Conservation (phyloP, 2,888 invertebrate genomes). For the Zhuqinia jingwanae region DNA sequence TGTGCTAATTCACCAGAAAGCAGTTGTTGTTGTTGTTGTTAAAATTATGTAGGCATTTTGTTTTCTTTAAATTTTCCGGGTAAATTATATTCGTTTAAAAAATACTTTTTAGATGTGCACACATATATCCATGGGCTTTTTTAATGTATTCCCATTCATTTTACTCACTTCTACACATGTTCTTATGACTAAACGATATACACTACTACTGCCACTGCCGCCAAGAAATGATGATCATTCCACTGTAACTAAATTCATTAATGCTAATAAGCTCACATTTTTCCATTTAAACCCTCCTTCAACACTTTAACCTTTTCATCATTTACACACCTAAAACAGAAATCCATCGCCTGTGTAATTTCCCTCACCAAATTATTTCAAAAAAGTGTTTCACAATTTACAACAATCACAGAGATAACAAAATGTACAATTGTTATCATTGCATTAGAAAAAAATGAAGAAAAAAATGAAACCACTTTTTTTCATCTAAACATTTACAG, state of each 20-base stretch:
- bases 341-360: conserved; percentile 23
- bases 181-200: too few relatives aligned
- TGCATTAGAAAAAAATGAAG: too few relatives aligned
- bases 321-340: conserved; percentile 45
- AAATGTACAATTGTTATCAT: conserved; percentile 42
- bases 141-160: too few relatives aligned
- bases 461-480: conserved; percentile 3
- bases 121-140: too few relatives aligned
- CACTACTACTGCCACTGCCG: too few relatives aligned
- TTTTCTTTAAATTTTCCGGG: too few relatives aligned
- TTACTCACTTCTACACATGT: too few relatives aligned
- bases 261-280: conserved; percentile 33
- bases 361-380: conserved; percentile 8
- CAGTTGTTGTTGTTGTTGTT: too few relatives aligned
- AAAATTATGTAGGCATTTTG: too few relatives aligned
- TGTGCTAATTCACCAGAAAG: too few relatives aligned
- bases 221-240: conserved; percentile 26
- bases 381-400: neutral
- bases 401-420: neutral
- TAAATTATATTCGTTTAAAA: too few relatives aligned
- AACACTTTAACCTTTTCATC: conserved; percentile 62
- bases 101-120: too few relatives aligned
- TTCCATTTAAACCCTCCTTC: conserved; percentile 39
- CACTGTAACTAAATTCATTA: conserved; percentile 34
- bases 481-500: neutral